Evolutionary conservation across 2,113 vertebrate species (phyloP).

Genomic region (Heterochromis multidens): DNA sequence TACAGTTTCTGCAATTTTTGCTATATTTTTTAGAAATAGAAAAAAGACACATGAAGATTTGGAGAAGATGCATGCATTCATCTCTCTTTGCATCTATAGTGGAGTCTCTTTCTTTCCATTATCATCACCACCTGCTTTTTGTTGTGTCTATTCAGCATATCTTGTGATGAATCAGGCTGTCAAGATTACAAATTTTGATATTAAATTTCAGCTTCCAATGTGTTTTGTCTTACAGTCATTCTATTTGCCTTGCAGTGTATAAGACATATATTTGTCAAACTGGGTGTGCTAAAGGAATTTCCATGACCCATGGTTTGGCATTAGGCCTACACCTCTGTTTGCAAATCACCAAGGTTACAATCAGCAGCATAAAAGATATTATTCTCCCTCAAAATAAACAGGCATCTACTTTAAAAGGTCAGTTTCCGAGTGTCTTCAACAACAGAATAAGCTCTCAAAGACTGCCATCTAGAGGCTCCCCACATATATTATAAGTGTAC

Average conservation of each 20-base stretch:
- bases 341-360: background rate
- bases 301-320: background rate
- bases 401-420: background rate
- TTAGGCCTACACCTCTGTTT: background rate
- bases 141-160: background rate
- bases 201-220: background rate
- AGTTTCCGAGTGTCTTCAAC: background rate
- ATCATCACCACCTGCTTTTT: fast-evolving
- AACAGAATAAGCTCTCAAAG: constrained; percentile 25
- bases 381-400: background rate
- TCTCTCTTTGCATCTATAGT: background rate
- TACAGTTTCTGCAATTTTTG: background rate
- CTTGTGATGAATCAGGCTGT: background rate
- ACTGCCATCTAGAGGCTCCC: constrained; percentile 64
- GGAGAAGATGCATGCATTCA: background rate
- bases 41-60: background rate
- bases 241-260: constrained; percentile 2
- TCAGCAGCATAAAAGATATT: background rate
- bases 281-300: background rate
- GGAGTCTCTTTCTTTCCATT: background rate
- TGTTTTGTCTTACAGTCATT: background rate
- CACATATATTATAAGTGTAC: background rate
- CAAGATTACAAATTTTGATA: background rate
- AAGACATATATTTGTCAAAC: background rate
- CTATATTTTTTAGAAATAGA: background rate